A percentile compares a stretch with the other conserved stretches of the same genome.
Conservation (phyloP, 2,113 vertebrate species). For the Triplophysa tibetana region DNA sequence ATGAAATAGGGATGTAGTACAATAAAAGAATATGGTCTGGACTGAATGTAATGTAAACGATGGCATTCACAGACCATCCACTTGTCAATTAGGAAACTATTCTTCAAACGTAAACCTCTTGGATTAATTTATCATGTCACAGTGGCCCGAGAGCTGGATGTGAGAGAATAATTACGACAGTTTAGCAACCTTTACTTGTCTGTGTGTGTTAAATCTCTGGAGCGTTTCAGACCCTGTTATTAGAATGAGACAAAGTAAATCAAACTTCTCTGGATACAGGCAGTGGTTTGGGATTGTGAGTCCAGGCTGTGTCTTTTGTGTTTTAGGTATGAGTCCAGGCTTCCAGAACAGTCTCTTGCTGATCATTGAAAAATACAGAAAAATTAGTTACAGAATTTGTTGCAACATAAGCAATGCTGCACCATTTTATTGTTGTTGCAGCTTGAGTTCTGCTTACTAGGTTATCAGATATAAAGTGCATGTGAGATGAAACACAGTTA, state of each 20-base stretch:
- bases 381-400: not conserved
- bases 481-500: too few relatives aligned
- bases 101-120: not conserved
- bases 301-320: not conserved
- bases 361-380: too few relatives aligned
- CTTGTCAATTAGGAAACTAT: not conserved
- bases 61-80: not conserved
- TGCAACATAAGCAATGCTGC: not conserved
- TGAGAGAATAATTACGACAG: slow-evolving; percentile 20
- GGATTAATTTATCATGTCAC: not conserved
- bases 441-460: not conserved
- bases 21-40: not conserved
- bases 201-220: slow-evolving; percentile 13
- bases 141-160: slow-evolving; percentile 22
- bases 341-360: not conserved
- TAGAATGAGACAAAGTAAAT: slow-evolving; percentile 2
- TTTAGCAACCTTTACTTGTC: slow-evolving; percentile 27
- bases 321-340: too few relatives aligned
- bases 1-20: not conserved
- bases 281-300: not conserved
- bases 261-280: not conserved
- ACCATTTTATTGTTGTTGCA: not conserved
- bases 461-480: not conserved
- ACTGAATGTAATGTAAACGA: not conserved
- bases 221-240: not conserved